Conservation (phyloP, 2,797 vertebrate species). For the Fistularia commersonii region DNA sequence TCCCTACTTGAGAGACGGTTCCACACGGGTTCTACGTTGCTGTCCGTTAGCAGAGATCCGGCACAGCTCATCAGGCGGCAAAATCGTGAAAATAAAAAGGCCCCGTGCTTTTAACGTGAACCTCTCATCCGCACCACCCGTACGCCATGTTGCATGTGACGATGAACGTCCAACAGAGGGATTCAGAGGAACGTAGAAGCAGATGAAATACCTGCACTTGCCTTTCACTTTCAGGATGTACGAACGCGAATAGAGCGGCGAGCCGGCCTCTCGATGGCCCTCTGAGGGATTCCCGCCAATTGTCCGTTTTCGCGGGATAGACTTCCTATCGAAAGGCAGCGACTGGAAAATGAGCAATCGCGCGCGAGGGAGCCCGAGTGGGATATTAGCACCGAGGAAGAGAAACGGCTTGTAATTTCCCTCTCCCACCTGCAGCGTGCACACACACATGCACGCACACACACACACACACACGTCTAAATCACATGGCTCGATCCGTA, state of each 20-base stretch:
- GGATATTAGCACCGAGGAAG: conserved; percentile 32
- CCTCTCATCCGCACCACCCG: too few relatives aligned
- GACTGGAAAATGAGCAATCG: conserved; percentile 52
- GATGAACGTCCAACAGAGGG: too few relatives aligned
- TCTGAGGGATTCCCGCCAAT: conserved; percentile 32
- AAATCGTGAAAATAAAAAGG: conserved; percentile 5
- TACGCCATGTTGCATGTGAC: too few relatives aligned
- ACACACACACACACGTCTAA: background rate
- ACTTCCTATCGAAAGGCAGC: conserved; percentile 50
- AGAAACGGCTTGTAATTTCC: conserved; percentile 40
- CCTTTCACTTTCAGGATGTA: conserved; percentile 31
- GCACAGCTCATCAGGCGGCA: too few relatives aligned
- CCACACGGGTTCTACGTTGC: too few relatives aligned
- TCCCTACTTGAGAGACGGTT: too few relatives aligned
- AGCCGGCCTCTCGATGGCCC: conserved; percentile 34
- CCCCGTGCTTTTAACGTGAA: conserved; percentile 3
- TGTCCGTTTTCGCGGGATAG: conserved; percentile 31
- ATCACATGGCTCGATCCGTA: too few relatives aligned
- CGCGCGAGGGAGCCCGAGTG: conserved; percentile 34
- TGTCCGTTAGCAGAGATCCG: too few relatives aligned
- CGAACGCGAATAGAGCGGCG: too few relatives aligned
- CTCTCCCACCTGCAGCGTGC: conserved; percentile 1
- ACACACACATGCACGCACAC: background rate
- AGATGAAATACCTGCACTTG: too few relatives aligned
- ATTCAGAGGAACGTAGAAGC: too few relatives aligned